Evolutionary conservation across 2,888 invertebrate species (phyloP).

Genomic region (Cryptocephalus primarius): DNA sequence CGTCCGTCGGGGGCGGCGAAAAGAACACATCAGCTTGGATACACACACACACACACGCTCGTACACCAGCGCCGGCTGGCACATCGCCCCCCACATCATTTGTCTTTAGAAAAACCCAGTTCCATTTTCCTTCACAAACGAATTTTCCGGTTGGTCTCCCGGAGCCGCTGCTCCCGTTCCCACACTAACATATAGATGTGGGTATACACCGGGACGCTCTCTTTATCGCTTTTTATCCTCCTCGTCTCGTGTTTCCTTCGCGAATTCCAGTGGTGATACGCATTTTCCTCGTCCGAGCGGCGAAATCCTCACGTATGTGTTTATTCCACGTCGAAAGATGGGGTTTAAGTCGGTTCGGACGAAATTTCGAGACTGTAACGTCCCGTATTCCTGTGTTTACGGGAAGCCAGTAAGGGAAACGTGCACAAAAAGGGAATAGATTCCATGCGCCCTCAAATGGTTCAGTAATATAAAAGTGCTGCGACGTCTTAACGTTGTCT

Average conservation of each 20-base stretch:
- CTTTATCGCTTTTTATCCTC: background rate
- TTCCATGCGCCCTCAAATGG: too few relatives aligned
- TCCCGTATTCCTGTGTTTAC: too few relatives aligned
- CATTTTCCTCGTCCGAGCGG: too few relatives aligned
- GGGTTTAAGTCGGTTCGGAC: too few relatives aligned
- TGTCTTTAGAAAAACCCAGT: slow-evolving; percentile 38
- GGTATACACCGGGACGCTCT: background rate
- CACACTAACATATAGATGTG: slow-evolving; percentile 24
- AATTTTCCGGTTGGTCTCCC: slow-evolving; percentile 37
- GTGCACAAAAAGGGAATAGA: too few relatives aligned
- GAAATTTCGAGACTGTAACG: too few relatives aligned
- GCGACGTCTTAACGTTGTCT: too few relatives aligned
- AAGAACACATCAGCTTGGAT: slow-evolving; percentile 17
- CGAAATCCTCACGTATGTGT: too few relatives aligned
- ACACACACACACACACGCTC: slow-evolving; percentile 38
- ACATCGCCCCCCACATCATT: slow-evolving; percentile 36
- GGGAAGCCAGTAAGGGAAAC: too few relatives aligned
- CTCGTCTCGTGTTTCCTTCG: background rate
- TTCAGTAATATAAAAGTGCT: too few relatives aligned
- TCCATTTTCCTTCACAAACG: slow-evolving; percentile 40
- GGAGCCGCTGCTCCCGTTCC: slow-evolving; percentile 32
- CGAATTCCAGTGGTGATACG: too few relatives aligned
- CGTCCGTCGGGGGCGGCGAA: slow-evolving; percentile 11
- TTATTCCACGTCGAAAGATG: too few relatives aligned
- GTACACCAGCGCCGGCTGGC: slow-evolving; percentile 26